Conservation (phyloP, 2,113 vertebrate genomes). For the Lota lota region DNA sequence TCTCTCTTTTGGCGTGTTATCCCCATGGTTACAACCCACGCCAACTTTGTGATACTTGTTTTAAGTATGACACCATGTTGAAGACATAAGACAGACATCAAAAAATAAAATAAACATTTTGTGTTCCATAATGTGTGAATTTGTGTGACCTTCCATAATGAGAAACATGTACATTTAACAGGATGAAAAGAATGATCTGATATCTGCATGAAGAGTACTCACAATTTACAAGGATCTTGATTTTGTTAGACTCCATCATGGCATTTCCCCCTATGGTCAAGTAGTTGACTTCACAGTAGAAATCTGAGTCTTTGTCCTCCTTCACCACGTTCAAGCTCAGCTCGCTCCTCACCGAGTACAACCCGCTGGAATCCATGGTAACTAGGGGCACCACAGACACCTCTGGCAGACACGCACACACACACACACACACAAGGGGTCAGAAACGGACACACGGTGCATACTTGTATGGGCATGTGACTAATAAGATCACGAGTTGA, state of each 20-base stretch:
- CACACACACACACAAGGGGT: constrained; percentile 7
- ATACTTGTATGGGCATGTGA: too few relatives aligned
- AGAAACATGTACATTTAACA: too few relatives aligned
- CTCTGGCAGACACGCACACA: constrained; percentile 23
- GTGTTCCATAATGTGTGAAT: too few relatives aligned
- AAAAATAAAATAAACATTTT: too few relatives aligned
- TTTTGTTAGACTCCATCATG: constrained; percentile 53
- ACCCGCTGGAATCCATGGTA: constrained; percentile 71
- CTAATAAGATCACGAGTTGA: too few relatives aligned
- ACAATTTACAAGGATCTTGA: constrained; percentile 80
- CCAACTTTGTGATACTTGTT: too few relatives aligned
- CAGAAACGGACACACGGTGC: neutral
- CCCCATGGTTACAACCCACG: too few relatives aligned
- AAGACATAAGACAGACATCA: too few relatives aligned
- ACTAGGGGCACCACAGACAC: constrained; percentile 30
- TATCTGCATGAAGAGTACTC: constrained; percentile 54
- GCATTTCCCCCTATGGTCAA: constrained; percentile 48
- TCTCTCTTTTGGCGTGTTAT: too few relatives aligned
- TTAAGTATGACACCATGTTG: too few relatives aligned
- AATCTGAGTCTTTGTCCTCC: constrained; percentile 72
- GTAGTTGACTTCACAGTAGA: constrained; percentile 85
- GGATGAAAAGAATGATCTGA: neutral
- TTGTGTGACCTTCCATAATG: too few relatives aligned
- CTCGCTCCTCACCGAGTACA: constrained; percentile 75
- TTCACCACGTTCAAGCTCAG: constrained; percentile 71